Evolutionary conservation across 2,797 vertebrate genomes (phyloP).

Genomic region (Molossus molossus): DNA sequence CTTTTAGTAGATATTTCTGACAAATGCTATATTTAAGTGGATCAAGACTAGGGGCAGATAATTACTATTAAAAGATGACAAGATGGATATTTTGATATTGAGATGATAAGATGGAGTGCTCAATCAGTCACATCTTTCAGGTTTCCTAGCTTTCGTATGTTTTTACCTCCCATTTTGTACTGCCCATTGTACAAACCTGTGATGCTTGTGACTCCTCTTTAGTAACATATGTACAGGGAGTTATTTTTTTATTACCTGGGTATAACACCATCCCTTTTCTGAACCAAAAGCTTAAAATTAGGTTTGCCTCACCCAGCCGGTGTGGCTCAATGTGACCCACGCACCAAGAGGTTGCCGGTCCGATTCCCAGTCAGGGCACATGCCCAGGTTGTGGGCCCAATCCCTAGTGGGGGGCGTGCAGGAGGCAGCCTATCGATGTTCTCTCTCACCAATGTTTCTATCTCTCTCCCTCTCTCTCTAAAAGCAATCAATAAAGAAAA

Average conservation of each 20-base stretch:
- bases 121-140: background rate
- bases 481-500: too few species aligned
- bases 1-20: background rate
- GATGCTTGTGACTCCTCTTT: background rate
- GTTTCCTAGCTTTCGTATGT: background rate
- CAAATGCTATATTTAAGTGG: background rate
- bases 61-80: slow-evolving; percentile 14
- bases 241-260: background rate
- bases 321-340: too few species aligned
- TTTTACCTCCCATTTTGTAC: background rate
- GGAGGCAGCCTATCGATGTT: too few species aligned
- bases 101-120: background rate
- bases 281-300: slow-evolving; percentile 2
- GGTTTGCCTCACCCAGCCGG: background rate
- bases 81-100: background rate
- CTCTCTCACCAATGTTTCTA: too few species aligned
- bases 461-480: too few species aligned
- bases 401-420: too few species aligned
- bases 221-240: background rate
- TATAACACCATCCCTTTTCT: background rate
- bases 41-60: background rate
- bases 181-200: background rate
- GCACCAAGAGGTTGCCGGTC: too few species aligned
- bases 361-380: too few species aligned
- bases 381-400: too few species aligned